phyloP scores from a whole-genome alignment of 64 coral and sea anemone species.

The Porites lutea region DNA sequence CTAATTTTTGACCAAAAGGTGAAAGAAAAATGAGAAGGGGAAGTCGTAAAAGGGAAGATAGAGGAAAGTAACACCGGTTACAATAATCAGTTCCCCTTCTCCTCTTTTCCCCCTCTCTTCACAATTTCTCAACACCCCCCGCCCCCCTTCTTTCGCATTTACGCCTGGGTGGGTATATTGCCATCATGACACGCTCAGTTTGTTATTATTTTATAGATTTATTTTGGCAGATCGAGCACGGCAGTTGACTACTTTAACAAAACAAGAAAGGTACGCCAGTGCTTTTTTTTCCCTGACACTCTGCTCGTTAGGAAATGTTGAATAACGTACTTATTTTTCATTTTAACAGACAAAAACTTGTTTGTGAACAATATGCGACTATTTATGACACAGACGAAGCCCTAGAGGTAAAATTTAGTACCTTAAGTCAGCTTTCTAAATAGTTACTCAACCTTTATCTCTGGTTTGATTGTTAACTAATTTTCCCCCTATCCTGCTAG shows the following conservation, averaged over 20 bases:
- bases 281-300: neutral
- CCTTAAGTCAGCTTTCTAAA: neutral
- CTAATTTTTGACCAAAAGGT: too few relatives aligned
- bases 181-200: neutral
- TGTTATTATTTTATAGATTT: constrained; percentile 26
- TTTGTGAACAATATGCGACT: constrained; percentile 68
- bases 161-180: too few relatives aligned
- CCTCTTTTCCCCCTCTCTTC: neutral
- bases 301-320: too few relatives aligned
- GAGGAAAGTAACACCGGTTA: too few relatives aligned
- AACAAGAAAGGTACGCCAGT: constrained; percentile 53
- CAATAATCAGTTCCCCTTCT: too few relatives aligned
- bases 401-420: constrained; percentile 48
- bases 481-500: too few relatives aligned
- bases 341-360: constrained; percentile 42
- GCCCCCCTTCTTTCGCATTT: too few relatives aligned
- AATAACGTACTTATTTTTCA: neutral
- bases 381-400: constrained; percentile 71
- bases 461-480: too few relatives aligned
- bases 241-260: constrained; percentile 40
- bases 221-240: constrained; percentile 66
- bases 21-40: too few relatives aligned
- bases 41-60: too few relatives aligned
- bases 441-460: neutral
- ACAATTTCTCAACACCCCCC: too few relatives aligned